Evolutionary conservation across 1,140 invertebrate species (phyloP), one percentile per base, ranked within the genome.

Genomic region (Panagrolaimus sp.): DNA sequence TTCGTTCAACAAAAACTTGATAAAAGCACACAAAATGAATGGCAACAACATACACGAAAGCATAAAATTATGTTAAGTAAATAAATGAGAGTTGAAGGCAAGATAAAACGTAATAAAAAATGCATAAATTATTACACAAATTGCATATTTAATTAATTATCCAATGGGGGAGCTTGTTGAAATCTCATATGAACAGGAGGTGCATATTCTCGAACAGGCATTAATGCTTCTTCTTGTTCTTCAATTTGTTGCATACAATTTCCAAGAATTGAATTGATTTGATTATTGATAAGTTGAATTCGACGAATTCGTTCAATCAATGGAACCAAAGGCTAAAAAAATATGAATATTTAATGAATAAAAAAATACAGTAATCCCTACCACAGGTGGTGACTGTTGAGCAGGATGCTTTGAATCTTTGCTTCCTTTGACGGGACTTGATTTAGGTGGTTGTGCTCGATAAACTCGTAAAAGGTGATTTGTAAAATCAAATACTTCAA

Each of bases 401-500:
- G 84, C 96, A 95, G 83, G 93, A 92, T 85, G 96, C 94, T 0
- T 96, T 91, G 74, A 90, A 88, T 83, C 96, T 93, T 83, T 97
- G 91, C 94, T 81, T 96, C 71, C 63, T 43, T 66, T 58, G 1
- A 12, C 15, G 24, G 66, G 68, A 12, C 86, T 86, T 17, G 52
- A 24, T 92, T 91, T 26, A 14, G 65, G 9, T 43, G 70, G 64
- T 85, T 98, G 95, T 0, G 96, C 93, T 69, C 94, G 86, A 85
- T 98, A 95, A 0, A 98, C 93, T 75, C 93, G 86, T 28, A 98
- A 87, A 79, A 99, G 93, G 83, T 99, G 96, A 86, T 98, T 98
- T 85, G 93, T 96, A 86, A 98, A 98, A 85, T 99, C 96, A 32
- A 98, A 88, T 12, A 94, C 93, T 84, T 99, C 96, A 86, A 99